Percentiles rank a stretch among this genome's conserved stretches.
phyloP scores from a whole-genome alignment of 2,888 invertebrate genomes.

The Subacronicta megacephala region DNA sequence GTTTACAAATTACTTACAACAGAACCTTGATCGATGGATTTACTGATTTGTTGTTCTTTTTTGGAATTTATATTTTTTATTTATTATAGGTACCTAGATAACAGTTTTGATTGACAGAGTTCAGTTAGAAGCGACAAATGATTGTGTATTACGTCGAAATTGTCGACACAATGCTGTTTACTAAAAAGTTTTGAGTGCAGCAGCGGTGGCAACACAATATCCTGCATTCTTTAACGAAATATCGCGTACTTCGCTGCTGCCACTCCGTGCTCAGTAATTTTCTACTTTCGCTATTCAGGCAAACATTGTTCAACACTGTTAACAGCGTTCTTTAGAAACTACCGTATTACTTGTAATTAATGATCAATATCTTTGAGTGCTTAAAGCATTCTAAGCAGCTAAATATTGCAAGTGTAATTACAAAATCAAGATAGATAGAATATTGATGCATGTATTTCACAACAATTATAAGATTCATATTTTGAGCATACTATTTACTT shows the following conservation, averaged over 20 bases:
- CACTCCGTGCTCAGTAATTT: slow-evolving; percentile 46
- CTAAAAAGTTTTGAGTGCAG: slow-evolving; percentile 48
- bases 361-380: slow-evolving; percentile 38
- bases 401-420: slow-evolving; percentile 7
- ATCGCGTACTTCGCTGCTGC: slow-evolving; percentile 36
- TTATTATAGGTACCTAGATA: slow-evolving; percentile 18
- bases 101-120: slow-evolving; percentile 7
- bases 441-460: slow-evolving; percentile 45
- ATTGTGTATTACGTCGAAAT: slow-evolving; percentile 9
- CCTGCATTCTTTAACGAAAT: slow-evolving; percentile 63
- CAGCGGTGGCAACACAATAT: slow-evolving; percentile 65
- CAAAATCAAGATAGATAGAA: slow-evolving; percentile 9
- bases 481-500: not conserved
- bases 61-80: slow-evolving; percentile 19
- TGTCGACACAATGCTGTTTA: slow-evolving; percentile 28
- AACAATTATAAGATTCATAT: slow-evolving; percentile 11
- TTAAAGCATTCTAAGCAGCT: slow-evolving; percentile 12
- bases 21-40: slow-evolving; percentile 23
- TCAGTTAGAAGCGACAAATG: slow-evolving; percentile 5
- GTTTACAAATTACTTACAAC: slow-evolving; percentile 4
- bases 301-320: slow-evolving; percentile 56
- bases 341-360: slow-evolving; percentile 45
- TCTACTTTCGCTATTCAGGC: slow-evolving; percentile 67
- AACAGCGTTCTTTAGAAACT: slow-evolving; percentile 40
- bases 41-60: no score